Evolutionary conservation across 2,797 vertebrate species (phyloP).

Genomic region (Mus caroli): DNA sequence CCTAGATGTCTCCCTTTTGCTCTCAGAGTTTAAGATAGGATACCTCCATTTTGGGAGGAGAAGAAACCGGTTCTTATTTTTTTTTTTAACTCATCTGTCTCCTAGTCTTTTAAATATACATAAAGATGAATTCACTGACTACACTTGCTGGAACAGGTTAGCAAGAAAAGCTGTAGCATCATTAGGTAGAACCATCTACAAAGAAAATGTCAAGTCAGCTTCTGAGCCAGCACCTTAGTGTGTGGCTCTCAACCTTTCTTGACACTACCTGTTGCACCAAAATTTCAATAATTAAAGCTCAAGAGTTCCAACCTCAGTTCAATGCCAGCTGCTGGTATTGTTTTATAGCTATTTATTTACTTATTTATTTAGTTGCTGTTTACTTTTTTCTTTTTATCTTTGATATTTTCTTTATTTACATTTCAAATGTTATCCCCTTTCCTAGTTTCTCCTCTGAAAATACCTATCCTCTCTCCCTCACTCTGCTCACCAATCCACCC

Average conservation of each 20-base stretch:
- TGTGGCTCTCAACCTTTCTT: neutral
- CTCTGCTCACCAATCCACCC: no score
- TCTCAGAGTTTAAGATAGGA: neutral
- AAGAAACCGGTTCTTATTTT: neutral
- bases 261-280: neutral
- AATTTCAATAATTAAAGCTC: slow-evolving; percentile 56
- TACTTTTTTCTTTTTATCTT: no score
- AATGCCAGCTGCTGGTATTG: neutral
- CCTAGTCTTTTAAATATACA: slow-evolving; percentile 54
- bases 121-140: slow-evolving; percentile 45
- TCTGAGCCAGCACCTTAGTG: neutral
- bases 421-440: no score
- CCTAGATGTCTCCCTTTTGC: neutral
- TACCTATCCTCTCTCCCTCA: no score
- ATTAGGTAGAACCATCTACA: slow-evolving; percentile 1
- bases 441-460: no score
- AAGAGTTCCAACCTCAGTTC: neutral
- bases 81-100: neutral
- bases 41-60: neutral
- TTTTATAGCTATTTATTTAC: slow-evolving; percentile 3
- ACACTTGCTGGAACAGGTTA: slow-evolving; percentile 14
- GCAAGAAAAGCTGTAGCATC: neutral
- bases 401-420: no score
- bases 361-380: neutral
- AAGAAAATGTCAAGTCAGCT: neutral